Evolutionary conservation across 2,797 vertebrate genomes (phyloP), one percentile per base, ranked within the genome.

Genomic region (Lagocephalus sceleratus): DNA sequence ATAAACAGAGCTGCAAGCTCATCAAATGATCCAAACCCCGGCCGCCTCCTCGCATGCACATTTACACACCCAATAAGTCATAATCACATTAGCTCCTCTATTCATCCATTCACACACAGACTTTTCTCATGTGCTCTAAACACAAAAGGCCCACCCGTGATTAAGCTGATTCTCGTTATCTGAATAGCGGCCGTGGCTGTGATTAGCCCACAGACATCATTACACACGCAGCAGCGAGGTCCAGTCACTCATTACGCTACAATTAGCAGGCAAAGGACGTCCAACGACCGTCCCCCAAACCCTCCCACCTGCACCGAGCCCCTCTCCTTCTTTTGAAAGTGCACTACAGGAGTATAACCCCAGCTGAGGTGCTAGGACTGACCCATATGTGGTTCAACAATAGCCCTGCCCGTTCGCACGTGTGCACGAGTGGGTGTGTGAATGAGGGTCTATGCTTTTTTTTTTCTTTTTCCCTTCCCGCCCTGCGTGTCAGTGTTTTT

Each of bases 1-100:
- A 22, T 48, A 20, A 47, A 5, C 17, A 38, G 32, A 71, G 45
- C 39, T 56, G 45, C 8, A 38, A 43, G 25, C 55, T 47, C 68
- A 16, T 51, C 15, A 44, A 54, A 71, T 54, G n/a, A 57, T 61
- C n/a, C 23, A 15, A 22, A 17, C 39, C 41, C 17, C n/a, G n/a
- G n/a, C 17, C n/a, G 5, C 40, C 35, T 45, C 41, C 26, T 22
- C 4, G 26, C n/a, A 22, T 44, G 32, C 41, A 40, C 23, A 50
- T 35, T 49, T 3, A 6, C 54, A 71, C 57, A 60, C 52, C 10
- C 47, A 73, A 72, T 75, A 50, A 55, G 6, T 78, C 57, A 73
- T 74, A 73, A 82, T 80, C 72, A 78, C 64, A 80, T 82, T 78
- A 75, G 55, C 73, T 60, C 35, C 55, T 59, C 53, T 52, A 79